These are phyloP conservation scores for Brachionichthys hirsutus DNA, from an alignment of 2,113 vertebrate genomes.

Conservation along the genomic window DNA sequence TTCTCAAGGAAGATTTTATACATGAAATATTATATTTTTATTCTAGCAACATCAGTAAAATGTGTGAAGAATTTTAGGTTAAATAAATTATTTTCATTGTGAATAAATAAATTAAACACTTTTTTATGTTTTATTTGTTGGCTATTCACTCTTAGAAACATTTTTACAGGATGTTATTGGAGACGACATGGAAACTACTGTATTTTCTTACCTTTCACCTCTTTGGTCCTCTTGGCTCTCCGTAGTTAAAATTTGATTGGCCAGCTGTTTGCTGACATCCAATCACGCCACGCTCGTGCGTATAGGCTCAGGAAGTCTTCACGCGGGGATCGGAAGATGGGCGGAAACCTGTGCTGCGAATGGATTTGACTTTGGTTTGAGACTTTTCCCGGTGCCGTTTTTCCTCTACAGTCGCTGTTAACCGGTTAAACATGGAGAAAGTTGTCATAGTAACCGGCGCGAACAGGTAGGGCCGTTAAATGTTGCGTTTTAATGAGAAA, in stretches of 20 bases:
- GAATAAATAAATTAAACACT: too few relatives aligned
- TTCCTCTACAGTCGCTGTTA: background rate
- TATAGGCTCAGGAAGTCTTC: conserved; percentile 31
- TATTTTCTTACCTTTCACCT: too few relatives aligned
- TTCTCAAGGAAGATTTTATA: too few relatives aligned
- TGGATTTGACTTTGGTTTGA: background rate
- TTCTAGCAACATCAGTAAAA: too few relatives aligned
- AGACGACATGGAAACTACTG: too few relatives aligned
- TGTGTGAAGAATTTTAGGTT: too few relatives aligned
- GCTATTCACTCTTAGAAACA: too few relatives aligned
- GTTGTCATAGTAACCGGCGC: conserved; percentile 89
- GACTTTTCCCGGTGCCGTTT: background rate
- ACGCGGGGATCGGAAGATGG: conserved; percentile 39
- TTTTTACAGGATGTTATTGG: too few relatives aligned
- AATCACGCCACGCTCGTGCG: conserved; percentile 64
- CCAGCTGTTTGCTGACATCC: conserved; percentile 45
- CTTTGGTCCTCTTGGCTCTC: conserved; percentile 10
- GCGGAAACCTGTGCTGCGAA: background rate
- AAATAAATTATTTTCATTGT: too few relatives aligned
- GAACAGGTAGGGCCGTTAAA: conserved; percentile 77
- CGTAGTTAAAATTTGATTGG: conserved; percentile 59
- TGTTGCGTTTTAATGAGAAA: background rate
- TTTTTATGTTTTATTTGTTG: too few relatives aligned
- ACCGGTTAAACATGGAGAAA: conserved; percentile 69
- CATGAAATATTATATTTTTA: too few relatives aligned